Base-by-base conservation (phyloP, 2,113 vertebrate genomes). In the Meles meles region DNA sequence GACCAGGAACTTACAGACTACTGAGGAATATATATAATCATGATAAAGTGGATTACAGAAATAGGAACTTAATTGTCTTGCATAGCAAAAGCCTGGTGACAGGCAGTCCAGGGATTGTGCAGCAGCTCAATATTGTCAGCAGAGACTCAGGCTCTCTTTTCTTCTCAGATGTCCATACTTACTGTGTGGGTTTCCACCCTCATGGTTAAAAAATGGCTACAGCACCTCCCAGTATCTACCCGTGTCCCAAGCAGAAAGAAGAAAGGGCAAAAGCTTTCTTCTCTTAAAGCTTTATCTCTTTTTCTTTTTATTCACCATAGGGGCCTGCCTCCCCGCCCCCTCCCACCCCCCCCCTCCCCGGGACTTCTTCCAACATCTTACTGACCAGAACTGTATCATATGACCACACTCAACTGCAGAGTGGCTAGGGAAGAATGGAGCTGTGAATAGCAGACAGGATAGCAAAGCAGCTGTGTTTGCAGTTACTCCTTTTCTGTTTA, bases 281-380 rank as follows among this genome's bases (percentile, higher is more conserved):
- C 31, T 90, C 34, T 94, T 87, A 84, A 80, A 59, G 5, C 23
- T 96, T 85, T 55, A 3, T 67, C 37, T 80, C 20, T 77, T 91
- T 85, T 61, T 95, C 49, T 82, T 77, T 86, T 95, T 72, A 93
- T 67, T 72, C 92, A 52, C 92, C 92, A 77, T 82, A 86, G 71
- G 67, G 89, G 17, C 52, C 52, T 96, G n/a, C 12, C 61, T n/a
- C n/a, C n/a, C n/a, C n/a, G n/a, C n/a, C n/a, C n/a, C n/a, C n/a
- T n/a, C n/a, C n/a, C n/a, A n/a, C n/a, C n/a, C n/a, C n/a, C n/a
- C n/a, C n/a, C n/a, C n/a, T n/a, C 47, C 37, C 27, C 71, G 27
- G 31, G 49, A 77, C 29, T 80, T 83, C 52, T 74, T 83, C 29
- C n/a, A 49, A 52, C 9, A 82, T 90, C 47, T 91, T 63, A 61